Evolutionary conservation across 2,797 vertebrate species (phyloP).

Genomic region (Podarcis siculus): DNA sequence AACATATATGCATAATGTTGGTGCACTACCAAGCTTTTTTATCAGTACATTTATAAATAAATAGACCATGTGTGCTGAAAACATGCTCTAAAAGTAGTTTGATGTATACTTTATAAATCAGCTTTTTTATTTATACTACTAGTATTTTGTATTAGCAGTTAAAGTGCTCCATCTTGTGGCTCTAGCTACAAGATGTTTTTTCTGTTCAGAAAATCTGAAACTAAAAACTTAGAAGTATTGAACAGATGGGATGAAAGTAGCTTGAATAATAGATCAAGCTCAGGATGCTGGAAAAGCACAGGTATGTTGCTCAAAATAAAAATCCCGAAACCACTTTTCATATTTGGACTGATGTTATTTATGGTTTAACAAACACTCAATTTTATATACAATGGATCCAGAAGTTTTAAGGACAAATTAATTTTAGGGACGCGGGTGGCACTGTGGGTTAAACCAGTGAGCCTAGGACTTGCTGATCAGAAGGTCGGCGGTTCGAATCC

Average conservation of each 20-base stretch:
- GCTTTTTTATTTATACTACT: not conserved
- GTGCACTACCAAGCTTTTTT: too few species aligned
- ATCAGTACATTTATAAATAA: too few species aligned
- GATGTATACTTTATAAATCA: too few species aligned
- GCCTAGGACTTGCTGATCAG: too few species aligned
- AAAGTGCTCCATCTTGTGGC: slow-evolving; percentile 65
- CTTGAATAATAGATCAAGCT: not conserved
- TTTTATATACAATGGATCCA: too few species aligned
- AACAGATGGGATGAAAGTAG: not conserved
- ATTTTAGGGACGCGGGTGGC: not conserved
- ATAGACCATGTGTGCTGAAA: too few species aligned
- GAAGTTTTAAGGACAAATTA: not conserved
- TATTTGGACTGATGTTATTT: not conserved
- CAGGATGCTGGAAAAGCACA: not conserved
- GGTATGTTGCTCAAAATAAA: not conserved
- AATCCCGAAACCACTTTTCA: not conserved
- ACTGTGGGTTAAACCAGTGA: too few species aligned
- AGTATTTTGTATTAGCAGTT: slow-evolving; percentile 36
- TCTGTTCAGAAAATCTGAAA: not conserved
- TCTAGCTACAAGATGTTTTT: slow-evolving; percentile 24
- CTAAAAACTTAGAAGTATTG: not conserved
- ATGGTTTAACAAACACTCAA: too few species aligned
- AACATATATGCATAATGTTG: too few species aligned
- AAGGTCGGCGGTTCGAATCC: too few species aligned
- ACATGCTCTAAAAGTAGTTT: too few species aligned